Percentiles rank a stretch among this genome's conserved stretches.
Evolutionary conservation across 2,113 vertebrate species (phyloP).

Genomic region (Gopherus flavomarginatus): DNA sequence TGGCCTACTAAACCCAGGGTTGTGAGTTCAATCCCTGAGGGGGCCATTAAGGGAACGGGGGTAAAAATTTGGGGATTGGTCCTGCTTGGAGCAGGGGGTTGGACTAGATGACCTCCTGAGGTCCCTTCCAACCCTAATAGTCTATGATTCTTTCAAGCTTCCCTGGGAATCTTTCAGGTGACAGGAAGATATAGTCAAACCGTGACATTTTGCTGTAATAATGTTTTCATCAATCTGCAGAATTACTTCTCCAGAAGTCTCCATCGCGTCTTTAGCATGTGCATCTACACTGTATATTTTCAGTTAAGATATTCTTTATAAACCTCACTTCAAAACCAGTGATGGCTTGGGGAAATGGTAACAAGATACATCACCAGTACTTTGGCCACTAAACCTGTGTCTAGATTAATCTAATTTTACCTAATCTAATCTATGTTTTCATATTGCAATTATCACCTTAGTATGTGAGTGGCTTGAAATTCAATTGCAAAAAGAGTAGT

Average conservation of each 20-base stretch:
- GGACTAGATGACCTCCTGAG: too few species aligned
- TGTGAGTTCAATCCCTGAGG: too few species aligned
- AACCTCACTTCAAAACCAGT: neutral
- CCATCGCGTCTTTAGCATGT: neutral
- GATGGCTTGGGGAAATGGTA: neutral
- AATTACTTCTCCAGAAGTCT: neutral
- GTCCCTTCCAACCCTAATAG: too few species aligned
- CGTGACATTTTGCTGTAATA: neutral
- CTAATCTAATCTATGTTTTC: neutral
- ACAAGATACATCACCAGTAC: neutral
- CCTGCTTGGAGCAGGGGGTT: too few species aligned
- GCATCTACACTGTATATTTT: neutral
- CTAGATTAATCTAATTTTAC: neutral
- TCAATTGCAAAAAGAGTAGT: neutral
- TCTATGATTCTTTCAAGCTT: neutral
- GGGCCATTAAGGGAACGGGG: too few species aligned
- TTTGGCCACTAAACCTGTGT: neutral
- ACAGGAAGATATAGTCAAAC: neutral
- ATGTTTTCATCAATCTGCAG: neutral
- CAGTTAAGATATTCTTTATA: neutral
- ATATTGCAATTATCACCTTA: neutral
- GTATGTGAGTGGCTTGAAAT: neutral
- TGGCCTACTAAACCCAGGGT: too few species aligned
- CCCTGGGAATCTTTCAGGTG: neutral
- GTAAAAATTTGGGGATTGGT: too few species aligned